phyloP scores from a whole-genome alignment of 2,888 invertebrate species.

The Drosophila kanekoi region DNA sequence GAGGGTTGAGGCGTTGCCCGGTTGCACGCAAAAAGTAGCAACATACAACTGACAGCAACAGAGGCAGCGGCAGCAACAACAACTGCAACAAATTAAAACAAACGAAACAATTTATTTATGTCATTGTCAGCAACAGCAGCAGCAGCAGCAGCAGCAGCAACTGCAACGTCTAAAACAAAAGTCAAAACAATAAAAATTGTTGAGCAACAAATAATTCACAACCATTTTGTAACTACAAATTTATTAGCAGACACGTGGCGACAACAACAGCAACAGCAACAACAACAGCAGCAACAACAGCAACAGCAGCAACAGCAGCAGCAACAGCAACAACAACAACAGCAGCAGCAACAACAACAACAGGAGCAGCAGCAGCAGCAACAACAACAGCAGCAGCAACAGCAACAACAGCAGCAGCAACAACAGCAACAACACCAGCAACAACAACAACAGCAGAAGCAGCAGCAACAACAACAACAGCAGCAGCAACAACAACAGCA shows the following conservation, averaged over 20 bases:
- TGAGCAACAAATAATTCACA: constrained; percentile 71
- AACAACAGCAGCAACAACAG: constrained; percentile 11
- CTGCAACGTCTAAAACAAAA: constrained; percentile 42
- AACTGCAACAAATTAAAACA: constrained; percentile 55
- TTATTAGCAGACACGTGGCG: constrained; percentile 41
- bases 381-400: constrained; percentile 32
- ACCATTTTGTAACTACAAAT: constrained; percentile 63
- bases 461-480: constrained; percentile 27
- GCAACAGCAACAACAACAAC: constrained; percentile 30
- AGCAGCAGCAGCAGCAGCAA: constrained; percentile 35
- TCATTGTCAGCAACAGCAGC: constrained; percentile 52
- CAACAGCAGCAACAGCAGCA: constrained; percentile 32
- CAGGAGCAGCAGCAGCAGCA: no score
- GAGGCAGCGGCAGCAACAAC: constrained; percentile 34
- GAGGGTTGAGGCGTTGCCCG: constrained; percentile 8
- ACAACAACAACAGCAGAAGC: constrained; percentile 31
- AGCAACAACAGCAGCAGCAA: constrained; percentile 29
- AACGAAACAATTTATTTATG: constrained; percentile 61
- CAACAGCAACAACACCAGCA: constrained; percentile 29
- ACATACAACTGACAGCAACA: constrained; percentile 63
- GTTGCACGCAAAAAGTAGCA: constrained; percentile 48
- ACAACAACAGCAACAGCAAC: constrained; percentile 31
- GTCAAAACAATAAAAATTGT: constrained; percentile 51
- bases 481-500: constrained; percentile 31
- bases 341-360: constrained; percentile 30